A percentile compares a stretch with the other conserved stretches of the same genome.
These are phyloP conservation scores for Clistopyga incitator DNA, from an alignment of 2,888 invertebrate species.

Conservation along the genomic window DNA sequence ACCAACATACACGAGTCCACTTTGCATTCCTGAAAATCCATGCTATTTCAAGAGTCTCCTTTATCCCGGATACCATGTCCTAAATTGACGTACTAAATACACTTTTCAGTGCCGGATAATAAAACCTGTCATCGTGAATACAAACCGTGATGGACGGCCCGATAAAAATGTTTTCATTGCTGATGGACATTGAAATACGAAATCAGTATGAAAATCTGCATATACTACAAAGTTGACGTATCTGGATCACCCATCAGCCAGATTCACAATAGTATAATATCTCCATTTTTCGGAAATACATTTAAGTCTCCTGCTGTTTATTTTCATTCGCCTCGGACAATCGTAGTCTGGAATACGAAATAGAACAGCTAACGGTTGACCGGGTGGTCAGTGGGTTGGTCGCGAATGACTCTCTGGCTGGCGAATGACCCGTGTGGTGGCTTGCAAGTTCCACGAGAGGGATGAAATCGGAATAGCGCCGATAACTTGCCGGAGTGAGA, in stretches of 20 bases:
- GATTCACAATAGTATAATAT: conserved; percentile 34
- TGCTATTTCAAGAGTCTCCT: too few relatives aligned
- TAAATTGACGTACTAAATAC: too few relatives aligned
- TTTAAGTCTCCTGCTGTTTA: conserved; percentile 67
- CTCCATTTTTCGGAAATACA: conserved; percentile 60
- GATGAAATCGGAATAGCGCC: conserved; percentile 48
- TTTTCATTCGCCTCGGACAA: conserved; percentile 67
- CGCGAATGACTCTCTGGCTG: neutral
- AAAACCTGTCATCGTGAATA: too few relatives aligned
- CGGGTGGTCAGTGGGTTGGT: neutral
- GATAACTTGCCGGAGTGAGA: conserved; percentile 20
- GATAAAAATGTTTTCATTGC: too few relatives aligned
- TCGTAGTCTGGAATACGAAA: conserved; percentile 70
- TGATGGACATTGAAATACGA: neutral
- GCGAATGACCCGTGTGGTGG: neutral
- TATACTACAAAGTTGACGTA: neutral
- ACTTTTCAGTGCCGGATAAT: too few relatives aligned
- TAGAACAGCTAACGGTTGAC: conserved; percentile 37
- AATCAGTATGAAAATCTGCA: neutral
- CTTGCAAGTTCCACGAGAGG: conserved; percentile 24
- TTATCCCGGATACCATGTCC: too few relatives aligned
- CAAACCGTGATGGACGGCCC: too few relatives aligned
- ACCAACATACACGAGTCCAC: too few relatives aligned
- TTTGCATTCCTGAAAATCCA: too few relatives aligned
- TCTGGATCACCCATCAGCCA: neutral